phyloP scores from a whole-genome alignment of 2,797 vertebrate genomes.

The Monodelphis domestica region DNA sequence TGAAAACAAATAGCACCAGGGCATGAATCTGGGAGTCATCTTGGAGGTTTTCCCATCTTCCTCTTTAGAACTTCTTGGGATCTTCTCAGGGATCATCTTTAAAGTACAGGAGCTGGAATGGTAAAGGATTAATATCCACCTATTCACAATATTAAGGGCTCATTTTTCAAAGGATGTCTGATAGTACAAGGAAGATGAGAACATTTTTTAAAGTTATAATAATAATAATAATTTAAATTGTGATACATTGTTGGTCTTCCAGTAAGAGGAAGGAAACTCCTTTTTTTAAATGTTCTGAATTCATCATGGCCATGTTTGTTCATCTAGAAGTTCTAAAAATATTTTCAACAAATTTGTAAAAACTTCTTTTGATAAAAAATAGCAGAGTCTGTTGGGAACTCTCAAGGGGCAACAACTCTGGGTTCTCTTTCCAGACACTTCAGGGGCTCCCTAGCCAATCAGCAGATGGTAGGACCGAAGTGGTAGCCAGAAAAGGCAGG shows the following conservation, averaged over 20 bases:
- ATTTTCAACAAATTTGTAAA: constrained; percentile 5
- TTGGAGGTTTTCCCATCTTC: background rate
- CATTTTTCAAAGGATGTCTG: constrained; percentile 13
- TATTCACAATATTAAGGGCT: background rate
- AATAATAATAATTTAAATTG: constrained; percentile 39
- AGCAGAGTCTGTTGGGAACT: background rate
- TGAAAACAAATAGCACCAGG: background rate
- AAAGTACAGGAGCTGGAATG: background rate
- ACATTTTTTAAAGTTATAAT: constrained; percentile 37
- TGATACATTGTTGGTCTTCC: background rate
- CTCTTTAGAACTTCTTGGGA: constrained; percentile 16
- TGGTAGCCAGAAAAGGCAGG: background rate
- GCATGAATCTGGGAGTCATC: background rate
- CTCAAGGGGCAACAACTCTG: background rate
- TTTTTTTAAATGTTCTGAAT: constrained; percentile 52
- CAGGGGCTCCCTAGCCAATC: background rate
- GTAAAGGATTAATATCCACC: background rate
- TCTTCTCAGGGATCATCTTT: constrained; percentile 5
- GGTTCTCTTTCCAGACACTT: background rate
- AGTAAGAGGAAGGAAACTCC: constrained; percentile 18
- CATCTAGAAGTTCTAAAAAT: constrained; percentile 29
- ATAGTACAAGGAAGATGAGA: constrained; percentile 48
- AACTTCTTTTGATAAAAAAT: constrained; percentile 5
- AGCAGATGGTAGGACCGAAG: background rate
- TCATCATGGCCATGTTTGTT: constrained; percentile 36